phyloP scores from a whole-genome alignment of 92 coral and sea anemone species.

The Diadumene lineata region DNA sequence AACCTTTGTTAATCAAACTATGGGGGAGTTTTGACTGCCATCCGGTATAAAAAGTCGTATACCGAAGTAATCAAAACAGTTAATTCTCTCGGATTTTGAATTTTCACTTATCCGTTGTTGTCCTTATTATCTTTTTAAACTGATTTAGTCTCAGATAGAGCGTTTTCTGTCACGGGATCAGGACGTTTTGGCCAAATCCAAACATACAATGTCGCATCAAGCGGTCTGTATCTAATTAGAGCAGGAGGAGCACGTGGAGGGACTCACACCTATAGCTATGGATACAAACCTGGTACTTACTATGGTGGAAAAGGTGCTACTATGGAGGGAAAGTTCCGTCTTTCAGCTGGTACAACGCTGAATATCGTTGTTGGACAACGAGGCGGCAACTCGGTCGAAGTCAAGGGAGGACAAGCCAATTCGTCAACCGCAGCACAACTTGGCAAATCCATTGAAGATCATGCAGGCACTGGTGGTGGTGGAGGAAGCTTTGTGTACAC shows the following conservation, averaged over 20 bases:
- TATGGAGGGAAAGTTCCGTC: constrained; percentile 36
- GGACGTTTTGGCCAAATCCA: not conserved
- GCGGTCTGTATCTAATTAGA: constrained; percentile 27
- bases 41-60: too few relatives aligned
- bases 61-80: too few relatives aligned
- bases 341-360: constrained; percentile 25
- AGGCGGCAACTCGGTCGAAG: constrained; percentile 43
- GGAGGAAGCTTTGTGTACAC: constrained; percentile 70
- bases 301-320: constrained; percentile 56
- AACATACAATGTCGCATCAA: not conserved
- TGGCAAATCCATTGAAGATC: constrained; percentile 41
- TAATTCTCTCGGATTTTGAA: too few relatives aligned
- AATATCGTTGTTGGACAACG: not conserved
- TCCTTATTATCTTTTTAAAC: too few relatives aligned
- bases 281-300: constrained; percentile 39
- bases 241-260: constrained; percentile 61
- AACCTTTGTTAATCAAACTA: too few relatives aligned
- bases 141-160: not conserved
- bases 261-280: constrained; percentile 43
- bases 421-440: constrained; percentile 45
- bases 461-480: constrained; percentile 50
- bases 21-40: too few relatives aligned
- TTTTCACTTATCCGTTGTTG: not conserved
- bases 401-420: constrained; percentile 32
- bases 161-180: not conserved